A percentile compares a stretch with the other conserved stretches of the same genome.
These are phyloP conservation scores for Thecocarcelia acutangulata DNA, from an alignment of 2,888 invertebrate species.

Conservation along the genomic window DNA sequence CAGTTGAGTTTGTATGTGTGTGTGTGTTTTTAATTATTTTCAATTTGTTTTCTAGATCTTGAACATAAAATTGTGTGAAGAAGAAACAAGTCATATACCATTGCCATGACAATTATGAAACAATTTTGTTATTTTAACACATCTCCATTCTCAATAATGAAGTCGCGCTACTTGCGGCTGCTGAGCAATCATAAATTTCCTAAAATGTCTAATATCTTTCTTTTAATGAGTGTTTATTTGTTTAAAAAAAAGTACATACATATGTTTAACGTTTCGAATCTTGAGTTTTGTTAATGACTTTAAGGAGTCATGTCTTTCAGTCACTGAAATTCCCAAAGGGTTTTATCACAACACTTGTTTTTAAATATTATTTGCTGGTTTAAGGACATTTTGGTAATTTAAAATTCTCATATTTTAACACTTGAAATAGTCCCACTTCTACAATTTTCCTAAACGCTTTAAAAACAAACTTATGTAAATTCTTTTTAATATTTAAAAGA, in stretches of 20 bases:
- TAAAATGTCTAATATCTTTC: slow-evolving; percentile 46
- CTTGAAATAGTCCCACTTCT: neutral
- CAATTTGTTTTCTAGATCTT: slow-evolving; percentile 45
- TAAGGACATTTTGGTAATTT: slow-evolving; percentile 1
- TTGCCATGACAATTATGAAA: slow-evolving; percentile 56
- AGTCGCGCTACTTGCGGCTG: neutral
- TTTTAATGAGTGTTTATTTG: slow-evolving; percentile 35
- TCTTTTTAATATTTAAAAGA: neutral
- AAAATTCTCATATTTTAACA: slow-evolving; percentile 14
- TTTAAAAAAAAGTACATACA: neutral
- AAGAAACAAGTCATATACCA: slow-evolving; percentile 13
- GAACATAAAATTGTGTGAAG: slow-evolving; percentile 2
- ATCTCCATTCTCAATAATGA: slow-evolving; percentile 18
- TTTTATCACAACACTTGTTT: slow-evolving; percentile 50
- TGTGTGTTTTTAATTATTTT: slow-evolving; percentile 18
- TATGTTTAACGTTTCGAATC: slow-evolving; percentile 20
- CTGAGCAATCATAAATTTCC: slow-evolving; percentile 37
- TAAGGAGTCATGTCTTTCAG: slow-evolving; percentile 40
- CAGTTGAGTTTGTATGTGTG: neutral
- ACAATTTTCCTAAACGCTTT: neutral
- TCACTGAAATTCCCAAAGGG: slow-evolving; percentile 42
- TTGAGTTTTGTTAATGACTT: slow-evolving; percentile 27
- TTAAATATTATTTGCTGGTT: slow-evolving; percentile 35
- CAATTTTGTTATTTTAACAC: slow-evolving; percentile 60
- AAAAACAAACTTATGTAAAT: no score